Conservation (phyloP, 2,797 vertebrate species). For the Allobates femoralis region DNA sequence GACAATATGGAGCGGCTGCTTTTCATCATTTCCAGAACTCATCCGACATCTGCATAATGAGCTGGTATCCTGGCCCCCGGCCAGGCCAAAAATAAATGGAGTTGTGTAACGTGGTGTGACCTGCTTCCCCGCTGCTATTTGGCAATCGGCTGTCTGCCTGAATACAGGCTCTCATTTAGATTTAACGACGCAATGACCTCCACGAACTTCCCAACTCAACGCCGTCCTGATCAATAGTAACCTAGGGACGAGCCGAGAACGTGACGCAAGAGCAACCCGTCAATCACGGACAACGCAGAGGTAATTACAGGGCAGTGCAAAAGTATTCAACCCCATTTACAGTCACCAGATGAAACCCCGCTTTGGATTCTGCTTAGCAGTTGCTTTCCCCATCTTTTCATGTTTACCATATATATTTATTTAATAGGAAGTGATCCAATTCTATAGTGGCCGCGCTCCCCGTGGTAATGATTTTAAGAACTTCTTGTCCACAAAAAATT, state of each 20-base stretch:
- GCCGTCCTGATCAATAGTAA: not conserved
- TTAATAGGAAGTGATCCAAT: no score
- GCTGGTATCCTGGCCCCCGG: not conserved
- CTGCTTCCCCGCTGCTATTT: constrained; percentile 8
- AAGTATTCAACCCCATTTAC: not conserved
- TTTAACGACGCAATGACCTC: not conserved
- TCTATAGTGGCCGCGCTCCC: no score
- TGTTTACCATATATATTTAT: no score
- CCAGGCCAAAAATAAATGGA: constrained; percentile 7
- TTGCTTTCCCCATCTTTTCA: no score
- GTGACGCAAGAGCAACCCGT: not conserved
- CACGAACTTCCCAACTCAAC: not conserved
- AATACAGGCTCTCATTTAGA: not conserved
- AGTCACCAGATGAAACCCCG: no score
- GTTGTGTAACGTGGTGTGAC: constrained; percentile 8
- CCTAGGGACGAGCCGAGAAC: not conserved
- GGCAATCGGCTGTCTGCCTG: not conserved
- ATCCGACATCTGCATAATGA: constrained; percentile 38
- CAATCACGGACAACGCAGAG: not conserved
- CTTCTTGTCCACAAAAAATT: no score
- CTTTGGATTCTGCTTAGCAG: no score
- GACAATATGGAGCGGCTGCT: not conserved
- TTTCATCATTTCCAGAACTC: constrained; percentile 3
- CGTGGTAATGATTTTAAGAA: no score
- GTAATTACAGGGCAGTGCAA: not conserved